Conservation (phyloP, 2,797 vertebrate genomes). For the Mycteria americana region DNA sequence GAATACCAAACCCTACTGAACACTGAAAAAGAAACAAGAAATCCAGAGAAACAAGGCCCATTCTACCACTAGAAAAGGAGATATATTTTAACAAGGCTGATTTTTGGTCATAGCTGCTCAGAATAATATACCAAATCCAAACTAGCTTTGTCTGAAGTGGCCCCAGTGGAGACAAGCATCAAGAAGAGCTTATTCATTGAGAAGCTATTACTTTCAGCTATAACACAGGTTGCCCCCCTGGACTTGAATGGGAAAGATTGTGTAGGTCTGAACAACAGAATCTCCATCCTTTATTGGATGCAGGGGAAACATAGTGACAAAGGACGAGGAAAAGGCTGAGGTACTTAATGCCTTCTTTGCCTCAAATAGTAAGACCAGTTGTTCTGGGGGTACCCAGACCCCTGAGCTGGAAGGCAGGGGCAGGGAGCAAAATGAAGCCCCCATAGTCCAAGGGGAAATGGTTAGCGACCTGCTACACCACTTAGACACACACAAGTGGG, state of each 20-base stretch:
- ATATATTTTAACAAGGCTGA: neutral
- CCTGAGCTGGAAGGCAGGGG: too few relatives aligned
- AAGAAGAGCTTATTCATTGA: neutral
- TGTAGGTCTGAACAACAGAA: neutral
- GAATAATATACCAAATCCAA: neutral
- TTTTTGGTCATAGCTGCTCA: neutral
- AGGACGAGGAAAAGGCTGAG: too few relatives aligned
- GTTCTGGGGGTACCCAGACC: too few relatives aligned
- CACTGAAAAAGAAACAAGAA: neutral
- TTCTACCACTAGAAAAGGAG: neutral
- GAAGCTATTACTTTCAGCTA: neutral
- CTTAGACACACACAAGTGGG: too few relatives aligned
- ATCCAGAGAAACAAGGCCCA: neutral
- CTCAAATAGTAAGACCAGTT: too few relatives aligned
- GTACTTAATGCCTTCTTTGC: too few relatives aligned
- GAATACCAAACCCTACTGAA: neutral
- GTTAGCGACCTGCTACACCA: too few relatives aligned
- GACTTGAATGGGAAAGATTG: neutral
- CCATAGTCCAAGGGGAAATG: too few relatives aligned
- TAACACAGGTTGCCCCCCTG: neutral
- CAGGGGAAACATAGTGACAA: too few relatives aligned
- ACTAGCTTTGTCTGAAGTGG: neutral
- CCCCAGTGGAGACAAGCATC: neutral
- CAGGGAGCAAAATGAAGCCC: too few relatives aligned
- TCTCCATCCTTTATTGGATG: too few relatives aligned